Evolutionary conservation across 2,888 invertebrate species (phyloP).

Genomic region (Himalopsyche japonica): DNA sequence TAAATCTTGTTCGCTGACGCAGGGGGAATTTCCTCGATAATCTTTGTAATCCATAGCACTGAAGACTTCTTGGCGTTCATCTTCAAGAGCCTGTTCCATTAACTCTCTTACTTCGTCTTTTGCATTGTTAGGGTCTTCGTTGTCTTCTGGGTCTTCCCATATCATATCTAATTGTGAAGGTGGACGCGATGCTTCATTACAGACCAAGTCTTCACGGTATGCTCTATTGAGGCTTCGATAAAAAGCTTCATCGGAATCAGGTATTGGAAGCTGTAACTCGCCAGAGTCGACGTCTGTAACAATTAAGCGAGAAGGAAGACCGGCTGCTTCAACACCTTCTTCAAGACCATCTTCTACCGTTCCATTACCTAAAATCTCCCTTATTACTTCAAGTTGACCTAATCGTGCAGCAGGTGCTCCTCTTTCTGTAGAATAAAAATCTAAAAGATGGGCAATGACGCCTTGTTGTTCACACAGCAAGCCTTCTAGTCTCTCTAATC

Average conservation of each 20-base stretch:
- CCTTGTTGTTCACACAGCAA: constrained; percentile 88
- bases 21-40: constrained; percentile 74
- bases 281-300: constrained; percentile 42
- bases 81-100: constrained; percentile 57
- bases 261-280: constrained; percentile 53
- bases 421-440: constrained; percentile 67
- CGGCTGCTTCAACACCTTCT: constrained; percentile 64
- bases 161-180: constrained; percentile 82
- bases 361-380: constrained; percentile 68
- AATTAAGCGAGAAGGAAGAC: constrained; percentile 45
- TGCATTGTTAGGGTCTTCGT: constrained; percentile 56
- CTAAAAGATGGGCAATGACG: constrained; percentile 84
- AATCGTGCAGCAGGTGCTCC: constrained; percentile 55
- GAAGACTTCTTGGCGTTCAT: constrained; percentile 68
- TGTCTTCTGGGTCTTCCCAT: constrained; percentile 82
- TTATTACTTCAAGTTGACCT: constrained; percentile 62
- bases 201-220: constrained; percentile 78
- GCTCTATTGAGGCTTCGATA: constrained; percentile 87
- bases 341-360: constrained; percentile 69
- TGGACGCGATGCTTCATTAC: constrained; percentile 65
- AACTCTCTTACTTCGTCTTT: constrained; percentile 47
- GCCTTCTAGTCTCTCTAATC: constrained; percentile 84
- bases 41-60: constrained; percentile 79
- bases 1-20: constrained; percentile 77
- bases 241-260: constrained; percentile 84